Percentiles rank a stretch among this genome's conserved stretches.
These are phyloP conservation scores for Tragulus kanchil DNA, from an alignment of 2,113 vertebrate genomes.

Conservation along the genomic window DNA sequence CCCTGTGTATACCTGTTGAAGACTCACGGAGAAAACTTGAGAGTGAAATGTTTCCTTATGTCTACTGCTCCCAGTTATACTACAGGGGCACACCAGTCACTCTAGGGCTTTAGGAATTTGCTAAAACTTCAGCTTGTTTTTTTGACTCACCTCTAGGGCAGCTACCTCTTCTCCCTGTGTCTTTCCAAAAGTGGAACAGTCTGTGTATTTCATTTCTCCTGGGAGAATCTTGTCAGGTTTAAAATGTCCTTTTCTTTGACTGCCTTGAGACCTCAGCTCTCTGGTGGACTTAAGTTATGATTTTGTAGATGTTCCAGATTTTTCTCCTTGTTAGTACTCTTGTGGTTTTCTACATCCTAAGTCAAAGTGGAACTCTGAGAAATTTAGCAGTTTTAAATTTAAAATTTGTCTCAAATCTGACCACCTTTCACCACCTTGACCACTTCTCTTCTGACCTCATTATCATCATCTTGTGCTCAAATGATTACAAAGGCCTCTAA, in stretches of 20 bases:
- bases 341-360: background rate
- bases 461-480: background rate
- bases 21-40: background rate
- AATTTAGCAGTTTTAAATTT: background rate
- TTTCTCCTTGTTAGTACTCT: background rate
- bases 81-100: background rate
- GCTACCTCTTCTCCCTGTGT: background rate
- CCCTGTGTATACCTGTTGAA: background rate
- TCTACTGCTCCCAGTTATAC: background rate
- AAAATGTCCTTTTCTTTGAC: background rate
- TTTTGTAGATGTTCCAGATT: background rate
- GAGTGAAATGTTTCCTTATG: too few species aligned
- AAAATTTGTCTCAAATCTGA: background rate
- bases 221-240: background rate
- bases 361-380: constrained; percentile 12
- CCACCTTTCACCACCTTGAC: background rate
- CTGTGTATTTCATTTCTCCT: background rate
- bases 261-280: constrained; percentile 42
- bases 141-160: background rate
- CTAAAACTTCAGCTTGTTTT: background rate
- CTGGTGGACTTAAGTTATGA: background rate
- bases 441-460: background rate
- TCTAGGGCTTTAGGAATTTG: background rate
- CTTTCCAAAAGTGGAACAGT: background rate
- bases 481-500: background rate